A percentile compares a stretch with the other conserved stretches of the same genome.
Conservation (phyloP, 2,797 vertebrate species). For the Squalus acanthias region DNA sequence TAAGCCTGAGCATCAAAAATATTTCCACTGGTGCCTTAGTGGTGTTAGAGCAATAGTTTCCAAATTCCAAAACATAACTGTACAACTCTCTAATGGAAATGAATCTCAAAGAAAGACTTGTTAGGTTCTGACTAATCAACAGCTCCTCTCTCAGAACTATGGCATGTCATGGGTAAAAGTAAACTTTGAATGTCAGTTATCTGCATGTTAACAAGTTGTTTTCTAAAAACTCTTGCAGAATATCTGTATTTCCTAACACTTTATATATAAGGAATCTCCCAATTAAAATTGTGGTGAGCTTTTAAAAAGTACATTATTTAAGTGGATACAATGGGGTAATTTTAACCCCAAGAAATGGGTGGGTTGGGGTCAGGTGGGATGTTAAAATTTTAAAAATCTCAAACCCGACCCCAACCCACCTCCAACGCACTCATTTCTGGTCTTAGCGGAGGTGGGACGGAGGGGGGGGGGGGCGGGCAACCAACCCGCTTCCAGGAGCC, state of each 20-base stretch:
- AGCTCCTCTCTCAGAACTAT: not conserved
- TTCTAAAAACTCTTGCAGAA: not conserved
- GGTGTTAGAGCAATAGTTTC: not conserved
- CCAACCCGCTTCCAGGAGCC: too few species aligned
- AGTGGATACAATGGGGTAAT: too few species aligned
- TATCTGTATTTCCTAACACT: not conserved
- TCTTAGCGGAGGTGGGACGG: too few species aligned
- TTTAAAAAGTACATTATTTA: not conserved
- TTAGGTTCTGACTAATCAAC: not conserved
- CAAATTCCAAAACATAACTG: not conserved
- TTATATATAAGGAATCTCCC: not conserved
- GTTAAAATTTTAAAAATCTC: too few species aligned
- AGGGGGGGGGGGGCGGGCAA: too few species aligned
- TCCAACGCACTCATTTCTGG: too few species aligned
- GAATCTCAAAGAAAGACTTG: not conserved
- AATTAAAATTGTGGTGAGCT: too few species aligned
- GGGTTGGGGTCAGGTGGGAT: too few species aligned
- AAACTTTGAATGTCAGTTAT: not conserved
- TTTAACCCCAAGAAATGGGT: too few species aligned
- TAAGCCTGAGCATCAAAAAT: not conserved
- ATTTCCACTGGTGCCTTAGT: not conserved
- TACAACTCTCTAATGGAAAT: not conserved
- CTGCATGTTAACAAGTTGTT: too few species aligned
- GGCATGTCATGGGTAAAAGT: not conserved
- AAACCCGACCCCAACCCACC: too few species aligned